Base-by-base conservation (phyloP, 2,797 vertebrate genomes). In the Orestias chungarensis region DNA sequence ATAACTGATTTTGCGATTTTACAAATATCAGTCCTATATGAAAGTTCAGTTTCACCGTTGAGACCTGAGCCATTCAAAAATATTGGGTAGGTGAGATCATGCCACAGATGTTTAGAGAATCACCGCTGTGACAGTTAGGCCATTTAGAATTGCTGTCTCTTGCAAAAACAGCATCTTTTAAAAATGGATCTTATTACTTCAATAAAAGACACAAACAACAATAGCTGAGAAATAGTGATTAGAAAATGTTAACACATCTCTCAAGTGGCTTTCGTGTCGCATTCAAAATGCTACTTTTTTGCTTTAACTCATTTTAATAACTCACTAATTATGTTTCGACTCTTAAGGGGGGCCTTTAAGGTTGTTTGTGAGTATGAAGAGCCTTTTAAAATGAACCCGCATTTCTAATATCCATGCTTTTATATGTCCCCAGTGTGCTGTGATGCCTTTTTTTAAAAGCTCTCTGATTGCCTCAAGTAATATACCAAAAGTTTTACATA, bases 321-420 rank as follows among this genome's bases (percentile, higher is more conserved):
- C 67, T 81, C 81, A 89, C 85, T 82, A 88, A 88, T 86, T 82
- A 88, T 85, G 85, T 88, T 89, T 86, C 75, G 78, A 81, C 87
- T 88, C 84, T 81, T 76, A 80, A 84, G 85, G 86, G 83, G 80
- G 79, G 71, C 79, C 76, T 87, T 87, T 70, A 80, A 86, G 85
- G 76, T 86, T 84, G 86, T 90, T 87, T 86, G 79, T 75, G 73
- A 81, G 78, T 89, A 81, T 84, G 66, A 29, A 81, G 35, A 88
- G 87, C 74, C 82, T 85, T 83, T 89, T 91, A 90, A 91, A 89
- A 86, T 80, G 73, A 87, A 79, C 72, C 79, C 66, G 82, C 71
- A 68, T 76, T 77, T 70, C 73, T 72, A 79, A 74, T 69, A 33
- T 70, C 71, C 70, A 75, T 64, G 27, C 64, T 66, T 73, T 72